These are phyloP conservation scores for Mesitornis unicolor DNA, from an alignment of 2,113 vertebrate species.

Conservation along the genomic window DNA sequence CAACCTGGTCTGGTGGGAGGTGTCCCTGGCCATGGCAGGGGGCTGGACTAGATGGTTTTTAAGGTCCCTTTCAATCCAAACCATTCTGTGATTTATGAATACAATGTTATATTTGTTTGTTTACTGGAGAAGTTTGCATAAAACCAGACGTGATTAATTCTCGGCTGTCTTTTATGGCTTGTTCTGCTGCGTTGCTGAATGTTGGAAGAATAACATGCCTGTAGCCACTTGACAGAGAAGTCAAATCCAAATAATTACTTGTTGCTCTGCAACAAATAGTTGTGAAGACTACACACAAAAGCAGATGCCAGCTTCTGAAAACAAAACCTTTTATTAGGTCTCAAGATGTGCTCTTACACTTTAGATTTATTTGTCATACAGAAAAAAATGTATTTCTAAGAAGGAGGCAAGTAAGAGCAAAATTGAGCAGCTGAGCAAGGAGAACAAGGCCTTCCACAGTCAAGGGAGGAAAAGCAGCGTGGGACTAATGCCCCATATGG, in stretches of 20 bases:
- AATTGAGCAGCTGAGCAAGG: not conserved
- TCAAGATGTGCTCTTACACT: not conserved
- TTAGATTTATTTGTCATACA: not conserved
- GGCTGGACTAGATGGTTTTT: too few species aligned
- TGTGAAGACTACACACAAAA: not conserved
- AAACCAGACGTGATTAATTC: not conserved
- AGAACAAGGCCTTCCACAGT: not conserved
- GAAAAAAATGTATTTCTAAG: not conserved
- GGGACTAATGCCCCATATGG: not conserved
- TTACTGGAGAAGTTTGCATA: not conserved
- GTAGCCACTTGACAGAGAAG: not conserved
- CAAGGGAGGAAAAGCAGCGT: accelerated
- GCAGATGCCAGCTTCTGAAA: not conserved
- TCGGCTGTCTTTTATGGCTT: not conserved
- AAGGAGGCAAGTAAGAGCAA: not conserved
- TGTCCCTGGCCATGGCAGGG: too few species aligned
- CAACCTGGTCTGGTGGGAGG: too few species aligned
- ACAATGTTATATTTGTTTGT: not conserved
- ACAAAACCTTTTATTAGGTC: not conserved
- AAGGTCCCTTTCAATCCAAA: too few species aligned
- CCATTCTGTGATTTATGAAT: too few species aligned
- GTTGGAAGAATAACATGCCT: not conserved
- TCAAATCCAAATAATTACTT: not conserved
- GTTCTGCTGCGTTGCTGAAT: not conserved
- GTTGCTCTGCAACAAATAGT: not conserved